phyloP scores from a whole-genome alignment of 2,113 vertebrate genomes.

The Montifringilla adamsi region DNA sequence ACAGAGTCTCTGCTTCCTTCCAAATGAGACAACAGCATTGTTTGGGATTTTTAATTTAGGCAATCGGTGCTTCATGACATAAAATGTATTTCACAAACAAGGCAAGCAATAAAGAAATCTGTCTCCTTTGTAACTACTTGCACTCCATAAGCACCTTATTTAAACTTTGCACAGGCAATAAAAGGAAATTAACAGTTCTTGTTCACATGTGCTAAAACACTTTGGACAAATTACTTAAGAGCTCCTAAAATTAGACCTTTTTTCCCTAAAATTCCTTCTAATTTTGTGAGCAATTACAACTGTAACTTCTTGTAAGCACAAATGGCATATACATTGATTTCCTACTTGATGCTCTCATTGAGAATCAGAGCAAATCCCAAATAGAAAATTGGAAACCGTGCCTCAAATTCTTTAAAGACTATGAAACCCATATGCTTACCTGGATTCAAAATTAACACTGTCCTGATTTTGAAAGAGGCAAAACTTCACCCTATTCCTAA shows the following conservation, averaged over 20 bases:
- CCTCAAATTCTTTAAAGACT: not conserved
- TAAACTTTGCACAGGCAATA: not conserved
- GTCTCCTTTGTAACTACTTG: not conserved
- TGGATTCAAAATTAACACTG: not conserved
- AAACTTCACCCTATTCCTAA: not conserved
- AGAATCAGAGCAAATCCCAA: not conserved
- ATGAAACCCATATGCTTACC: not conserved
- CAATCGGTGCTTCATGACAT: constrained; percentile 24
- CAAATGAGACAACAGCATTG: constrained; percentile 51
- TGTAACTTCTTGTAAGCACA: not conserved
- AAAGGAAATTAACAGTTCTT: not conserved
- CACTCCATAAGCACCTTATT: not conserved
- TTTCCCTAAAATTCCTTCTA: not conserved
- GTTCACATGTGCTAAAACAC: not conserved
- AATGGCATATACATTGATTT: not conserved
- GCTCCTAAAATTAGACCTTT: not conserved
- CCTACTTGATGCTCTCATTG: not conserved
- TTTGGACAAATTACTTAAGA: not conserved
- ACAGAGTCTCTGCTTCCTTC: constrained; percentile 15
- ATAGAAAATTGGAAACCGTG: not conserved
- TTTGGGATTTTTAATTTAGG: constrained; percentile 17
- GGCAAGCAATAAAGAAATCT: not conserved
- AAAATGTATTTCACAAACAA: not conserved
- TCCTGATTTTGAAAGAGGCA: not conserved
- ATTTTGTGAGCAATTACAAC: not conserved